A percentile compares a stretch with the other conserved stretches of the same genome.
These are phyloP conservation scores for Drosophila gaucha DNA, from an alignment of 2,888 invertebrate genomes.

Conservation along the genomic window DNA sequence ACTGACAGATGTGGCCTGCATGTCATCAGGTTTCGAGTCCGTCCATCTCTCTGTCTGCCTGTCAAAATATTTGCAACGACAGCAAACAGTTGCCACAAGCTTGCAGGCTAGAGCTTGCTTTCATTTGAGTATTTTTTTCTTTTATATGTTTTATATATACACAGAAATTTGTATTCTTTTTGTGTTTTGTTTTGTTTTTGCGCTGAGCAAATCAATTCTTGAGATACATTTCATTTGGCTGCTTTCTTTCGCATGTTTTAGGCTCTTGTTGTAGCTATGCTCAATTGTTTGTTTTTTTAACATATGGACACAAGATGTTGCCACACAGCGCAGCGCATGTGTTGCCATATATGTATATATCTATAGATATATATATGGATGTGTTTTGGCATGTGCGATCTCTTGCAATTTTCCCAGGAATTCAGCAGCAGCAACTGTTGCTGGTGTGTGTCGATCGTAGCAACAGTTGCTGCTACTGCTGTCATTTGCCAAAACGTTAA, in stretches of 20 bases:
- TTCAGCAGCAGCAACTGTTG: conserved; percentile 34
- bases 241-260: conserved; percentile 29
- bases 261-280: conserved; percentile 15
- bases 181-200: conserved; percentile 7
- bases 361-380: not conserved
- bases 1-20: conserved; percentile 57
- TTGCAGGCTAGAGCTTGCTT: conserved; percentile 13
- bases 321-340: conserved; percentile 58
- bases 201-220: conserved; percentile 50
- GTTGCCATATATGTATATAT: conserved; percentile 10
- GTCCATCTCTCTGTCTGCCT: conserved; percentile 17
- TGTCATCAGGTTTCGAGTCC: conserved; percentile 49
- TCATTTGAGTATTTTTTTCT: conserved; percentile 12
- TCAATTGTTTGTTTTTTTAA: conserved; percentile 73
- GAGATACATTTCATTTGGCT: conserved; percentile 50
- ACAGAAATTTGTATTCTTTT: not conserved
- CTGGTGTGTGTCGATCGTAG: not conserved
- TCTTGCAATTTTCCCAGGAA: conserved; percentile 45
- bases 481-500: conserved; percentile 17
- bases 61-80: conserved; percentile 62
- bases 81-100: conserved; percentile 55
- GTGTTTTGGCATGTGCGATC: conserved; percentile 20
- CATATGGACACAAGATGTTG: conserved; percentile 76
- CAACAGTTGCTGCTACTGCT: conserved; percentile 1
- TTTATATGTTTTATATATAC: conserved; percentile 6